Percentiles rank a stretch among this genome's conserved stretches.
Conservation (phyloP, 1,140 invertebrate species). For the Aleiodes sp. region DNA sequence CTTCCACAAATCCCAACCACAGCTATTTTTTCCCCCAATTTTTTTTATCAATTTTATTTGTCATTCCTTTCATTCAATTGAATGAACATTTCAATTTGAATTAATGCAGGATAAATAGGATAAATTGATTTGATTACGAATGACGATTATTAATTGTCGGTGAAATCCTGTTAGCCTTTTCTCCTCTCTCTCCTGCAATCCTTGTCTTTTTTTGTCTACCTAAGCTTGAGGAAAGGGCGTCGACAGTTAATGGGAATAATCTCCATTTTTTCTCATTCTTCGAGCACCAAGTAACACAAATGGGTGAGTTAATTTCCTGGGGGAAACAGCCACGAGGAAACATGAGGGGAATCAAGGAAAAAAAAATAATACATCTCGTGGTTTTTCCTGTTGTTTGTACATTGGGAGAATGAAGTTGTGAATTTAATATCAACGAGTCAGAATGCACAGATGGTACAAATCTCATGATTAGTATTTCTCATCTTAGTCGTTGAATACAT, state of each 20-base stretch:
- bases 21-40: background rate
- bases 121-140: too few relatives aligned
- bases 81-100: too few relatives aligned
- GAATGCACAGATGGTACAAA: too few relatives aligned
- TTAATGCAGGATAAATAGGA: too few relatives aligned
- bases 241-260: background rate
- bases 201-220: too few relatives aligned
- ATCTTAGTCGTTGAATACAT: too few relatives aligned
- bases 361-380: constrained; percentile 8
- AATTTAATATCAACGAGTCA: background rate
- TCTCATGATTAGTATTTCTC: background rate
- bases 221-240: too few relatives aligned
- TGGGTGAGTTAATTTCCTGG: background rate
- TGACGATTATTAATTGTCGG: too few relatives aligned
- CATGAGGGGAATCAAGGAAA: background rate
- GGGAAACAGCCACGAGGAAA: too few relatives aligned
- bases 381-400: background rate
- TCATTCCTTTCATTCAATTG: too few relatives aligned
- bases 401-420: background rate
- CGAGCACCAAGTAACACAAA: background rate
- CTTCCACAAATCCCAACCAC: background rate
- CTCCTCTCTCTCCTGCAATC: too few relatives aligned
- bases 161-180: too few relatives aligned
- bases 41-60: background rate
- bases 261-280: background rate